Conservation (phyloP, 2,797 vertebrate genomes). For the Peromyscus attwateri region DNA sequence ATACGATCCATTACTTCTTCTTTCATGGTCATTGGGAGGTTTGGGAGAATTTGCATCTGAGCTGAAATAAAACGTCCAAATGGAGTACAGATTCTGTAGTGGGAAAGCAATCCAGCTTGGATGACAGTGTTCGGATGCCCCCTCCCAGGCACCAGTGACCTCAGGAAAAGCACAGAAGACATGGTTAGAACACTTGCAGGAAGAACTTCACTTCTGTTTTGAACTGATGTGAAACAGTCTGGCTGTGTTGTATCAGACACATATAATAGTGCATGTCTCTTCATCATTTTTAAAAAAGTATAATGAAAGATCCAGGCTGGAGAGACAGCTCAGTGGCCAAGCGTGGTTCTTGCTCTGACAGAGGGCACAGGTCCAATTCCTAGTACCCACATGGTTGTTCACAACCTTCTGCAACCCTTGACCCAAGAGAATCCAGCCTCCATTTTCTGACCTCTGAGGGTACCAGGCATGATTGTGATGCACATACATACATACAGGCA, state of each 20-base stretch:
- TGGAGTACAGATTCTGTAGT: background rate
- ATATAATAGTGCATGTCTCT: background rate
- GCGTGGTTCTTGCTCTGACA: background rate
- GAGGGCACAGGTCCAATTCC: background rate
- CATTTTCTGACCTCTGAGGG: background rate
- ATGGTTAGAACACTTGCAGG: background rate
- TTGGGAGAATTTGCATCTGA: background rate
- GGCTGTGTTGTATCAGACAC: background rate
- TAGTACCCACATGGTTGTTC: background rate
- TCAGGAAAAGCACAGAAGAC: background rate
- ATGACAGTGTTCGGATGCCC: background rate
- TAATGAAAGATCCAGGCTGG: background rate
- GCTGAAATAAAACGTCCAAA: background rate
- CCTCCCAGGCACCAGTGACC: background rate
- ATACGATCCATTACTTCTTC: background rate
- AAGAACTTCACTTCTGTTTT: background rate
- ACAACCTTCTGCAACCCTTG: background rate
- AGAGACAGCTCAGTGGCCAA: background rate
- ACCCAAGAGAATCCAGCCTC: background rate
- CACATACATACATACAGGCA: background rate
- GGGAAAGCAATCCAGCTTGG: background rate
- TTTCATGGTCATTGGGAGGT: background rate
- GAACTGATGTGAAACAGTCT: background rate
- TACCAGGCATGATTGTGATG: background rate
- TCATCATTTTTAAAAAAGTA: background rate